Evolutionary conservation across 1,140 invertebrate species (phyloP).

Genomic region (Galleria mellonella): DNA sequence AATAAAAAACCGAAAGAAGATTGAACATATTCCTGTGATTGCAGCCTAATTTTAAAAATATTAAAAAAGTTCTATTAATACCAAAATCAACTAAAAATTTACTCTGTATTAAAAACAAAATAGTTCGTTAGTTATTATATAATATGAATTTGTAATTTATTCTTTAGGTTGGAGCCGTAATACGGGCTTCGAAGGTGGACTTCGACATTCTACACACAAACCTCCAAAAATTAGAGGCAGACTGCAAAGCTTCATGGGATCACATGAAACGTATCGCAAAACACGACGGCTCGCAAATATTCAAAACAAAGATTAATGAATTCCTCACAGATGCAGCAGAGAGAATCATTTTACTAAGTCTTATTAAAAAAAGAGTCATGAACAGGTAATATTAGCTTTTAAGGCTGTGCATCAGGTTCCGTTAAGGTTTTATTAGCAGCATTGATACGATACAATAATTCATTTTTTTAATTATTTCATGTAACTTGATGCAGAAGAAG

Average conservation of each 20-base stretch:
- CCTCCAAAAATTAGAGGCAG: slow-evolving; percentile 91
- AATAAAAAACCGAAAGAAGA: too few relatives aligned
- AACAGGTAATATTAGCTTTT: slow-evolving; percentile 79
- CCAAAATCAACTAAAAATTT: too few relatives aligned
- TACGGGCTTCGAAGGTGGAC: slow-evolving; percentile 94
- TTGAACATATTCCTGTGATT: too few relatives aligned
- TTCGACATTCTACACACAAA: slow-evolving; percentile 92
- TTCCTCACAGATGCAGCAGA: slow-evolving; percentile 98
- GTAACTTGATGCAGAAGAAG: too few relatives aligned
- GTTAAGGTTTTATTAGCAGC: too few relatives aligned
- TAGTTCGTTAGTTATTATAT: too few relatives aligned
- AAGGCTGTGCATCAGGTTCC: too few relatives aligned
- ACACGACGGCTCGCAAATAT: slow-evolving; percentile 92
- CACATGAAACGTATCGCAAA: slow-evolving; percentile 97
- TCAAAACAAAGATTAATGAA: slow-evolving; percentile 95
- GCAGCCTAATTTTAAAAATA: too few relatives aligned
- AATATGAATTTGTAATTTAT: background rate
- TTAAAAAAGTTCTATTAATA: too few relatives aligned
- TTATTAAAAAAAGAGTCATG: slow-evolving; percentile 93
- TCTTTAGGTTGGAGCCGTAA: slow-evolving; percentile 88
- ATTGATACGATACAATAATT: too few relatives aligned
- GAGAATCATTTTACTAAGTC: slow-evolving; percentile 94
- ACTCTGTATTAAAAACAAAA: too few relatives aligned
- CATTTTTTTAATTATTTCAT: too few relatives aligned
- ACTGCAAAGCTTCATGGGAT: slow-evolving; percentile 98